phyloP scores from a whole-genome alignment of 2,888 invertebrate genomes.

The Xylota segnis region DNA sequence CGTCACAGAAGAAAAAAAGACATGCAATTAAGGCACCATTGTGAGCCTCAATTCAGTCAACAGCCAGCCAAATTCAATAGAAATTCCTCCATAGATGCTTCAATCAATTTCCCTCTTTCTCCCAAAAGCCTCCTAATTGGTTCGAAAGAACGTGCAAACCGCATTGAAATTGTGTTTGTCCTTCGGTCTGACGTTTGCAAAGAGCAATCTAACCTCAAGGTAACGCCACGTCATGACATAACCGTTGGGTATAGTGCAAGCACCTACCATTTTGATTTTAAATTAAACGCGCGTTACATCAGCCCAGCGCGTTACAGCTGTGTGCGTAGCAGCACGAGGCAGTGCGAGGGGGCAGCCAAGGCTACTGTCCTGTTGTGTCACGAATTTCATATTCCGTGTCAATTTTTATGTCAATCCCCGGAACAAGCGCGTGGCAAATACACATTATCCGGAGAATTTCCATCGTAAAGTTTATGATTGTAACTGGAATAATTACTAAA shows the following conservation, averaged over 20 bases:
- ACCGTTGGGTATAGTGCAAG: too few species aligned
- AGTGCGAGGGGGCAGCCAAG: too few species aligned
- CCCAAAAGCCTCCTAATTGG: slow-evolving; percentile 6
- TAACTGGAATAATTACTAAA: neutral
- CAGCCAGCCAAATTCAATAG: slow-evolving; percentile 40
- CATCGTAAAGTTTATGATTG: neutral
- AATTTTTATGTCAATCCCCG: neutral
- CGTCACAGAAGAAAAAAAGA: neutral
- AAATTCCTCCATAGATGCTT: slow-evolving; percentile 34
- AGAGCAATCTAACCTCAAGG: neutral
- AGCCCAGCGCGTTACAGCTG: neutral
- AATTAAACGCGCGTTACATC: too few species aligned
- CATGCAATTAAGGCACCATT: slow-evolving; percentile 44
- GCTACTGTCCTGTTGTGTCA: neutral
- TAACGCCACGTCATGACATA: too few species aligned
- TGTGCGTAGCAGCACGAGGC: neutral
- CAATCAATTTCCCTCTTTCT: slow-evolving; percentile 14
- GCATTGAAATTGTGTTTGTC: too few species aligned
- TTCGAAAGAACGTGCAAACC: slow-evolving; percentile 9
- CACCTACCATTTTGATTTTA: too few species aligned
- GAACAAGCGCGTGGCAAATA: neutral
- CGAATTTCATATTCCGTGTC: neutral
- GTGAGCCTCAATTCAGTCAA: slow-evolving; percentile 16
- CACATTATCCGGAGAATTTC: neutral
- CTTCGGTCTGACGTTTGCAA: too few species aligned